Conservation (phyloP, 2,113 vertebrate genomes). For the Leuciscus idus region DNA sequence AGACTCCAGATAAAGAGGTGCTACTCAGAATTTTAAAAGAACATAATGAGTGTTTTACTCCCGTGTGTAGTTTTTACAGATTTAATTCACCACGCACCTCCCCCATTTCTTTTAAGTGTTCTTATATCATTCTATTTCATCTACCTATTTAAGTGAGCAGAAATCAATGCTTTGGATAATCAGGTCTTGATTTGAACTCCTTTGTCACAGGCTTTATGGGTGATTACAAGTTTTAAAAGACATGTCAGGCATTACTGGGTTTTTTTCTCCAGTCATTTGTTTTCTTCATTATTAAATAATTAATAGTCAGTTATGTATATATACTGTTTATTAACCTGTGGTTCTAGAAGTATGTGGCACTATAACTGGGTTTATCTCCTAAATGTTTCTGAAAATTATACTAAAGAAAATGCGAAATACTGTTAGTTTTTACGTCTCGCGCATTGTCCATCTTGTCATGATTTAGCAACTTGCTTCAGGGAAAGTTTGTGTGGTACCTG, state of each 20-base stretch:
- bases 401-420: too few species aligned
- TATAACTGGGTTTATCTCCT: too few species aligned
- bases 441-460: not conserved
- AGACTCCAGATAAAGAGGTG: constrained; percentile 77
- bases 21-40: constrained; percentile 76
- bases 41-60: constrained; percentile 67
- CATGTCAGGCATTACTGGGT: not conserved
- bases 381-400: too few species aligned
- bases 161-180: not conserved
- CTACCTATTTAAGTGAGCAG: not conserved
- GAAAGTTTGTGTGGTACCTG: not conserved
- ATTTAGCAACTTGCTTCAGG: not conserved
- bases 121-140: not conserved
- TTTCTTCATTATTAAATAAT: too few species aligned
- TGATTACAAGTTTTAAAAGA: not conserved
- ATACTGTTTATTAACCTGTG: too few species aligned
- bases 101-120: constrained; percentile 28
- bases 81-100: constrained; percentile 47
- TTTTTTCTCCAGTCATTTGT: too few species aligned
- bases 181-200: not conserved
- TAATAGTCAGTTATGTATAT: too few species aligned
- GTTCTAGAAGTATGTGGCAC: too few species aligned
- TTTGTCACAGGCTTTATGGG: not conserved
- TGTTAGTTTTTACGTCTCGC: not conserved
- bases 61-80: constrained; percentile 28